Base-by-base conservation (phyloP, 1,140 invertebrate species). In the Platyscapa corneri region DNA sequence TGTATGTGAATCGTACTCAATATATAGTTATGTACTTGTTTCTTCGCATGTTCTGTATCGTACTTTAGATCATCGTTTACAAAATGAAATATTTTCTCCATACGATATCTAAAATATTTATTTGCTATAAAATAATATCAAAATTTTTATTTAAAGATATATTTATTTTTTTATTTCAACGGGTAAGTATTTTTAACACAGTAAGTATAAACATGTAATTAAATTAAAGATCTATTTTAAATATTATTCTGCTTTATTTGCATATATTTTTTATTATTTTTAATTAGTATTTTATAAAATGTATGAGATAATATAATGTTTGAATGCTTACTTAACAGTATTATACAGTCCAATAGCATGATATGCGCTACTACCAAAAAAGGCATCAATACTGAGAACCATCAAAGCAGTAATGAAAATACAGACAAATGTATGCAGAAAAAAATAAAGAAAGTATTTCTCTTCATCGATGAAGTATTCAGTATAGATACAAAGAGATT, bases 401-500 rank as follows among this genome's bases (percentile, higher is more conserved):
- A 84, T 79, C 0, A 74, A 0, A 3, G 74, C 10, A 0, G 67
- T 80, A 27, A 37, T 16, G 0, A 8, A 2, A 56, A 37, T 14
- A 37, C 32, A 2, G n/a, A 84, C 6, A 3, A 80, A 56, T n/a
- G 65, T 42, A 27, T 79, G 76, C 0, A 34, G 0, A 30, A 79
- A 53, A 8, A 84, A 16, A 12, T 84, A 79, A 8, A 20, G 18
- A 46, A 72, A 80, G 34, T 84, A 80, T 79, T 84, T 27, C 34
- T 84, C 42, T 30, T 84, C 18, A 27, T 84, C 76, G 12, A 84
- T 46, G 20, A 60, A 84, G 32, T 70, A 84, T 46, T 84, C 65
- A 16, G 46, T 27, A 5, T 84, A 74, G 27, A 14, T 42, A 27
- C 64, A 79, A 23, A 84, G 49, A 3, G 14, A 18, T 16, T 60